phyloP scores from a whole-genome alignment of 2,113 vertebrate species.

The Daboia siamensis region DNA sequence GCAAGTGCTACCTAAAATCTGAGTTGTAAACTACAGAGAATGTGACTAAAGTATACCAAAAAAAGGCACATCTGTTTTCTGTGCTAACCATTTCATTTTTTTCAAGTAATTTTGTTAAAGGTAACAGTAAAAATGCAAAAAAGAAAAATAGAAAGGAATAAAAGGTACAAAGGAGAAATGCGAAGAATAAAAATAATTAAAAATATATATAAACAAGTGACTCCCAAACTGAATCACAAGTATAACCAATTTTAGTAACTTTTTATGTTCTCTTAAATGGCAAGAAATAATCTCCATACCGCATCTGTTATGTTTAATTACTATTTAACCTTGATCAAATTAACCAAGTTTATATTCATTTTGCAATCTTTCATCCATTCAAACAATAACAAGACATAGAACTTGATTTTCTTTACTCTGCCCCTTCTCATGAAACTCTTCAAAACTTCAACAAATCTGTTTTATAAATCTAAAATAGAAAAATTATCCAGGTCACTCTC shows the following conservation, averaged over 20 bases:
- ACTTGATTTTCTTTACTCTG: neutral
- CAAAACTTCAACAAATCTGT: neutral
- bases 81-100: neutral
- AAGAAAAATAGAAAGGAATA: neutral
- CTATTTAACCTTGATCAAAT: neutral
- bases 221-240: neutral
- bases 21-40: neutral
- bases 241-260: neutral
- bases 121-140: neutral
- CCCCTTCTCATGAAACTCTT: neutral
- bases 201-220: neutral
- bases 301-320: no score
- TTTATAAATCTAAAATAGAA: neutral
- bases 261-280: neutral
- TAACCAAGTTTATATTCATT: neutral
- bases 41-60: neutral
- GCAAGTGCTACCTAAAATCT: neutral
- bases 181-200: neutral
- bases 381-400: neutral
- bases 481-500: neutral
- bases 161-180: neutral
- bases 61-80: neutral
- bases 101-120: neutral
- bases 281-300: neutral
- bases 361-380: neutral